Base-by-base conservation (phyloP, 2,888 invertebrate genomes). In the Microctonus aethiopoides region DNA sequence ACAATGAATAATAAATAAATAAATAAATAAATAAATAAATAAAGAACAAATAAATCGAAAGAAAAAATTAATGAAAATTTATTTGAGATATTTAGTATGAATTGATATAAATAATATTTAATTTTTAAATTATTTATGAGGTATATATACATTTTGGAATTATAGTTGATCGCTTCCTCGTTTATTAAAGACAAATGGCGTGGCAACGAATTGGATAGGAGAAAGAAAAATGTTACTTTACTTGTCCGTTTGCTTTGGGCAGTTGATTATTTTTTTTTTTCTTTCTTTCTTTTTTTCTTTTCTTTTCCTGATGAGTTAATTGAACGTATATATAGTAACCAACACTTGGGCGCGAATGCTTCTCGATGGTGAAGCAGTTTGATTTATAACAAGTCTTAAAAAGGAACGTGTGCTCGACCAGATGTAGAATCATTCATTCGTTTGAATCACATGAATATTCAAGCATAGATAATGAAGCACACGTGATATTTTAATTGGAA, bases 401-500 rank as follows among this genome's bases (percentile, higher is more conserved):
- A 68, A 62, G 46, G 64, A 57, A 59, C 51, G 64, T 63, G 63
- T 59, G 41, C 63, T 56, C 59, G 57, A 59, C 13, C 22, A 57
- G 56, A 26, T 46, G 63, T 68, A 68, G 36, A 52, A 57, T 64
- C 63, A 68, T 39, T 39, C 46, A 62, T 24, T 39, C 24, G 62
- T 36, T 62, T 68, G 69, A 68, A 71, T 61, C 68, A 57, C 72
- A 75, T 76, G 76, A 76, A 76, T 76, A 76, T 76, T 76, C 76
- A 76, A 71, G 72, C 61, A 67, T 72, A 46, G 70, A 70, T 76
- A 73, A 76, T 76, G 75, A 71, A 71, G 66, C 72, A 71, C 56
- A 41, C 26, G 72, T 74, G 74, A 73, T 76, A 75, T 76, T 76
- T 76, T 76, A 76, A 76, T 76, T 76, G 76, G 76, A 76, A 76